These are phyloP conservation scores for Scolopax rusticola DNA, from an alignment of 2,797 vertebrate genomes.

Conservation along the genomic window DNA sequence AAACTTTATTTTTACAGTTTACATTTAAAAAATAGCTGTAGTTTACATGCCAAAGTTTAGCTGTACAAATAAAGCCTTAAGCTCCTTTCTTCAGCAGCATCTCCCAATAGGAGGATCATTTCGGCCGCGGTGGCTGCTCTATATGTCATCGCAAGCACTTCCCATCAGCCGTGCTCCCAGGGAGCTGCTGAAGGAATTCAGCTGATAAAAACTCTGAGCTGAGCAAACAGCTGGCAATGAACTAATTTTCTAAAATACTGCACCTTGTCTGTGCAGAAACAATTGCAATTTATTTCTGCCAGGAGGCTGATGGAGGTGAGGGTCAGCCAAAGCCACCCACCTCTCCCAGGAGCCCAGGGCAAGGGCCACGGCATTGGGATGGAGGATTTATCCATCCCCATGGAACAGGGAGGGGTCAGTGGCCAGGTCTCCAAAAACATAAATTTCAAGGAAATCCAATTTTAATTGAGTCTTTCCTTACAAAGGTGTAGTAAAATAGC, in stretches of 20 bases:
- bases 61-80: not conserved
- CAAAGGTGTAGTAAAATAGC: not conserved
- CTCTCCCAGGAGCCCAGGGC: not conserved
- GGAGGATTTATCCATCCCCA: not conserved
- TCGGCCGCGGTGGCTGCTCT: not conserved
- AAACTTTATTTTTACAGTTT: not conserved
- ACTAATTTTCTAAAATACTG: not conserved
- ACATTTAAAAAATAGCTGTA: not conserved
- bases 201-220: not conserved
- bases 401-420: not conserved
- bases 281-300: not conserved
- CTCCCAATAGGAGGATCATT: not conserved
- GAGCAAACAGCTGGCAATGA: not conserved
- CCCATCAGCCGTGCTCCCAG: not conserved
- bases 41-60: not conserved
- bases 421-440: not conserved
- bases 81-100: not conserved
- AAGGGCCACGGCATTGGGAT: accelerated
- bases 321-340: not conserved
- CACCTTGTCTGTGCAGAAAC: not conserved
- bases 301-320: not conserved
- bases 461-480: not conserved
- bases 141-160: not conserved
- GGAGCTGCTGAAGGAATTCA: not conserved
- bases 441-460: not conserved